phyloP scores from a whole-genome alignment of 1,140 invertebrate species.

The Platyscapa corneri region DNA sequence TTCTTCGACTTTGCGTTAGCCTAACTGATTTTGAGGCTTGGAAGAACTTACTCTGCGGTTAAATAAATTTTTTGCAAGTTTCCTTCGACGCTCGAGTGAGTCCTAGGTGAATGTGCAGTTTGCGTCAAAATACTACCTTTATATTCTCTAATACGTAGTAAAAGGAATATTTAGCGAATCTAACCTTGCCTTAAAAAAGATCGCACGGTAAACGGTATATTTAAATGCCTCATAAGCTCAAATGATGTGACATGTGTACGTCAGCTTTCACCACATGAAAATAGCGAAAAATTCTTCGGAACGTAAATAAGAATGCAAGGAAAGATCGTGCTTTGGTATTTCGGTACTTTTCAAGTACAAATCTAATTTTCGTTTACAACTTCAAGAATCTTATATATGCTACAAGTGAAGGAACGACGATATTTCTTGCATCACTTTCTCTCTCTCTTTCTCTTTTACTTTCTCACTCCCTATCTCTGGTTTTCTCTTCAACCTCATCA shows the following conservation, averaged over 20 bases:
- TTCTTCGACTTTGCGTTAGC: no score
- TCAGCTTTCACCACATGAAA: neutral
- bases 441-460: slow-evolving; percentile 4
- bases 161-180: no score
- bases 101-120: no score
- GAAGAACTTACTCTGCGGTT: no score
- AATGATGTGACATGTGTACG: no score
- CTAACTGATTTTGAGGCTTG: no score
- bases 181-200: no score
- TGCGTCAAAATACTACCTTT: no score
- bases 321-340: neutral
- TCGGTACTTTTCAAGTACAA: neutral
- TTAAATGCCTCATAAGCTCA: neutral
- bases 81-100: no score
- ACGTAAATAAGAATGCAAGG: neutral
- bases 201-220: neutral
- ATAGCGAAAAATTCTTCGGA: neutral
- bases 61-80: no score
- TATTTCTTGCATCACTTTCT: slow-evolving; percentile 34
- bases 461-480: neutral
- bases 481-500: slow-evolving; percentile 13
- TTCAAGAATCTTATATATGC: neutral
- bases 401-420: slow-evolving; percentile 1
- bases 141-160: no score
- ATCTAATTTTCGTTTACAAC: slow-evolving; percentile 26